These are phyloP conservation scores for Agrenia bidenticulata DNA, from an alignment of 2,888 invertebrate species.

Conservation along the genomic window DNA sequence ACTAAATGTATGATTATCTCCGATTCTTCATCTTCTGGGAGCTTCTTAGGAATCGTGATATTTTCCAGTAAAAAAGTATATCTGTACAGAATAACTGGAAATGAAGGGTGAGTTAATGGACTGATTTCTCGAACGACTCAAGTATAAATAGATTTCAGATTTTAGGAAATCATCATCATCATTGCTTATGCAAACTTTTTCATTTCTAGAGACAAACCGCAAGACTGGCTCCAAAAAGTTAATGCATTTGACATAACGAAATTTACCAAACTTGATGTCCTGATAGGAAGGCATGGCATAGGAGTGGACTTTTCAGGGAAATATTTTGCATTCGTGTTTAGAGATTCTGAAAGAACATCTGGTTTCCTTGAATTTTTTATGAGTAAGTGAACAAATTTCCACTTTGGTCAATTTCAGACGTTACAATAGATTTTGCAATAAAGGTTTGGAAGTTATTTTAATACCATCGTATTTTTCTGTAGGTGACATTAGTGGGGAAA, in stretches of 20 bases:
- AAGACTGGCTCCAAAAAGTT: slow-evolving; percentile 49
- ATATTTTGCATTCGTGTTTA: slow-evolving; percentile 49
- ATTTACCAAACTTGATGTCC: slow-evolving; percentile 46
- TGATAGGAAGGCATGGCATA: slow-evolving; percentile 51
- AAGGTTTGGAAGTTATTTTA: not conserved
- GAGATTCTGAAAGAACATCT: slow-evolving; percentile 48
- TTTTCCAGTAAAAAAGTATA: slow-evolving; percentile 50
- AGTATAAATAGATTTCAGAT: slow-evolving; percentile 2
- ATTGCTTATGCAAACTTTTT: too few relatives aligned
- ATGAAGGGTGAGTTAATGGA: slow-evolving; percentile 49
- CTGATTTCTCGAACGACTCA: too few relatives aligned
- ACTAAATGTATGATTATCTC: slow-evolving; percentile 46
- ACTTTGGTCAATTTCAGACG: too few relatives aligned
- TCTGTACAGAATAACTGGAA: slow-evolving; percentile 48
- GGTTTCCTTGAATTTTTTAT: slow-evolving; percentile 50
- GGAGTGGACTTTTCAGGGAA: slow-evolving; percentile 50
- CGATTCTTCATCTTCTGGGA: slow-evolving; percentile 20
- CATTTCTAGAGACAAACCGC: slow-evolving; percentile 49
- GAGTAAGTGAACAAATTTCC: slow-evolving; percentile 40
- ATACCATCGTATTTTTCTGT: not conserved
- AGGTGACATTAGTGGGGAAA: slow-evolving; percentile 46
- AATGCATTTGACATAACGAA: slow-evolving; percentile 44
- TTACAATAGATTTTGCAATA: not conserved
- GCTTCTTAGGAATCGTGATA: slow-evolving; percentile 44
- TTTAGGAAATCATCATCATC: slow-evolving; percentile 7